Evolutionary conservation across 2,113 vertebrate genomes (phyloP).

Genomic region (Onychostoma macrolepis): DNA sequence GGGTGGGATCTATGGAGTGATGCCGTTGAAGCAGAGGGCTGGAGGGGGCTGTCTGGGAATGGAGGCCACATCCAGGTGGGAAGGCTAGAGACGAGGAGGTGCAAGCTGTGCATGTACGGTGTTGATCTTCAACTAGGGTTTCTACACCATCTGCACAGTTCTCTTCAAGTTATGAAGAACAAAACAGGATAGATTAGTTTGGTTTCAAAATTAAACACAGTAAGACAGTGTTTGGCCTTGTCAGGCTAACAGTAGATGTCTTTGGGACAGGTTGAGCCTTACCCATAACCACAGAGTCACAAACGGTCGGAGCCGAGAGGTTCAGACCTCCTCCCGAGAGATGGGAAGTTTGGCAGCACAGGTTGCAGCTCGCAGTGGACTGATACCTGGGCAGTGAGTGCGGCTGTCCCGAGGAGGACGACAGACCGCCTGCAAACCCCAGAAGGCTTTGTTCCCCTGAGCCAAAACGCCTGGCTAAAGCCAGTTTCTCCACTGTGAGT

Average conservation of each 20-base stretch:
- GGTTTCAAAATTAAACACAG: background rate
- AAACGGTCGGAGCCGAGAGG: constrained; percentile 63
- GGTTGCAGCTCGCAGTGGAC: constrained; percentile 58
- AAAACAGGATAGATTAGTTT: constrained; percentile 9
- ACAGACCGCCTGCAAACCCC: constrained; percentile 18
- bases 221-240: background rate
- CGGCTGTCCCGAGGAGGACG: background rate
- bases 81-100: background rate
- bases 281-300: constrained; percentile 59
- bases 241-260: constrained; percentile 9
- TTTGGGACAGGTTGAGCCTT: constrained; percentile 49
- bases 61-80: background rate
- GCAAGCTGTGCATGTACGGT: background rate
- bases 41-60: constrained; percentile 56
- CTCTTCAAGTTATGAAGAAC: background rate
- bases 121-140: background rate
- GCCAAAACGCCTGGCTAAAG: constrained; percentile 53
- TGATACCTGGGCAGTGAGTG: constrained; percentile 59
- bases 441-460: constrained; percentile 56
- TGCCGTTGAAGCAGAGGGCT: constrained; percentile 44
- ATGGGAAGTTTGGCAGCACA: constrained; percentile 52
- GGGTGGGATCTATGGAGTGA: background rate
- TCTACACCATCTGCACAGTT: constrained; percentile 1
- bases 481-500: constrained; percentile 61
- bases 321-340: constrained; percentile 60